Conservation (phyloP, 1,140 invertebrate genomes). For the Halictus rubicundus region DNA sequence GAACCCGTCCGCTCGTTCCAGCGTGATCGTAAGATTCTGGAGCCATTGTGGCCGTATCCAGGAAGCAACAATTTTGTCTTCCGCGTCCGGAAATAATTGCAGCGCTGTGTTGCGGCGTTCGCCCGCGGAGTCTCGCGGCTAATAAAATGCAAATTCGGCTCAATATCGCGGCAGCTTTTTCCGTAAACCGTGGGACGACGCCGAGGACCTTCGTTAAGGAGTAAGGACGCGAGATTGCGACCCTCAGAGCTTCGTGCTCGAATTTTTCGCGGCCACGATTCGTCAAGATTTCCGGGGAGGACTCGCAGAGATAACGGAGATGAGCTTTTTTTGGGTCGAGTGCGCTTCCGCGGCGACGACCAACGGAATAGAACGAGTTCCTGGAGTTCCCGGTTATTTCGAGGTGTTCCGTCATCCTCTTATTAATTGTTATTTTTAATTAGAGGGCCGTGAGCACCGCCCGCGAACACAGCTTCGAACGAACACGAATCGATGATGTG, state of each 20-base stretch:
- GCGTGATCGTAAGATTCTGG: no score
- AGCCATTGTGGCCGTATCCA: no score
- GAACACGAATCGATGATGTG: no score
- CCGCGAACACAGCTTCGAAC: no score
- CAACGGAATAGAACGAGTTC: constrained; percentile 33
- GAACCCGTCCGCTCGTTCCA: no score
- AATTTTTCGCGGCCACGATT: constrained; percentile 34
- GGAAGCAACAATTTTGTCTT: neutral
- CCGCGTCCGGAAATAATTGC: constrained; percentile 6
- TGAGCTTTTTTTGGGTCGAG: constrained; percentile 44
- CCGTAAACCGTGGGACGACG: neutral
- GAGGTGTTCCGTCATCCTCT: no score
- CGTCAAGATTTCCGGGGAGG: constrained; percentile 41
- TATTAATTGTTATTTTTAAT: constrained; percentile 38
- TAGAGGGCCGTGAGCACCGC: neutral
- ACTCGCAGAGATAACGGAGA: constrained; percentile 33
- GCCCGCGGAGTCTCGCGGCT: neutral
- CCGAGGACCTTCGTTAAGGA: constrained; percentile 11
- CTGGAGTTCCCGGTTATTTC: constrained; percentile 21
- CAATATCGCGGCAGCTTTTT: constrained; percentile 28
- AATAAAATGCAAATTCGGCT: constrained; percentile 46
- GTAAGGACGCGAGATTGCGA: constrained; percentile 3
- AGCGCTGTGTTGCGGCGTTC: neutral
- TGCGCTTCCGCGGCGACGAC: constrained; percentile 33
- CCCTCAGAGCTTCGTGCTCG: no score